These are phyloP conservation scores for Trematocara variabile DNA, from an alignment of 2,113 vertebrate species.

Conservation along the genomic window DNA sequence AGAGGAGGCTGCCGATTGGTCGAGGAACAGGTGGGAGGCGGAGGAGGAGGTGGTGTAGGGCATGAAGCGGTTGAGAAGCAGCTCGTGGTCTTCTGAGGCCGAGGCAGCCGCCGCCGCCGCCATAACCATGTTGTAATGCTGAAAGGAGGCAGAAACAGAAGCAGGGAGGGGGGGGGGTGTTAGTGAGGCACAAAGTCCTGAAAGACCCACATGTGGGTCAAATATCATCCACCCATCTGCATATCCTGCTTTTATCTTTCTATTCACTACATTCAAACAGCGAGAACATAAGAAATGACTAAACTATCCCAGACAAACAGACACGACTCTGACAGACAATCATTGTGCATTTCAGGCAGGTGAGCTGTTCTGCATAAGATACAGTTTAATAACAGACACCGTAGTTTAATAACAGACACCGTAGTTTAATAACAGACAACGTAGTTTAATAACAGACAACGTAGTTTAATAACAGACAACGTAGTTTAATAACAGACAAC, in stretches of 20 bases:
- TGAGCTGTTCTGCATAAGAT: background rate
- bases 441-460: no score
- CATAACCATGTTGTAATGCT: slow-evolving; percentile 98
- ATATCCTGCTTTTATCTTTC: background rate
- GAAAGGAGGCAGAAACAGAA: background rate
- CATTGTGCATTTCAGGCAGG: background rate
- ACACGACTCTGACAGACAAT: background rate
- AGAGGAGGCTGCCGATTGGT: slow-evolving; percentile 83
- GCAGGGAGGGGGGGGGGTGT: background rate
- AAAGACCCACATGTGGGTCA: background rate
- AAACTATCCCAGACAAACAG: background rate
- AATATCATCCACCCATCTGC: rapidly evolving
- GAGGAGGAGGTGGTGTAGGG: slow-evolving; percentile 78
- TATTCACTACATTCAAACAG: background rate
- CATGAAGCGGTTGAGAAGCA: slow-evolving; percentile 90
- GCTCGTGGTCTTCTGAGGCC: slow-evolving; percentile 90
- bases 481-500: no score
- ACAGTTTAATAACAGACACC: background rate
- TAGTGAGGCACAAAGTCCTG: background rate
- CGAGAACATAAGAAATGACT: background rate
- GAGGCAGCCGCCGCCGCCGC: slow-evolving; percentile 90
- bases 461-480: background rate
- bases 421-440: no score
- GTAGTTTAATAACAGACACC: background rate
- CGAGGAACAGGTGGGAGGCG: slow-evolving; percentile 93